phyloP scores from a whole-genome alignment of 2,888 invertebrate genomes.

The Erebia aethiops region DNA sequence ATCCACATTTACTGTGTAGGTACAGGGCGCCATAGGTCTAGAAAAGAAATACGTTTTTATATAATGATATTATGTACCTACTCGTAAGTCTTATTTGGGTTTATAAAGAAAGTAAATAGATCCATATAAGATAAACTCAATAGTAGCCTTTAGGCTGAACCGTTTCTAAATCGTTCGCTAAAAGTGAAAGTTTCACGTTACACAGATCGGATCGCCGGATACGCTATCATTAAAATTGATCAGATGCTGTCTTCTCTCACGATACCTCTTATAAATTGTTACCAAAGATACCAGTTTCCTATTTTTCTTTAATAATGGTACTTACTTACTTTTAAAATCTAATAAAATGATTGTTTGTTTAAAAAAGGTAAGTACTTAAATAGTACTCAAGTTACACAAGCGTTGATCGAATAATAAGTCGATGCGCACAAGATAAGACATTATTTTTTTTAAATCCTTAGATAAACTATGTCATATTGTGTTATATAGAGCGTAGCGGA shows the following conservation, averaged over 20 bases:
- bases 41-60: neutral
- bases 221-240: constrained; percentile 29
- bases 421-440: neutral
- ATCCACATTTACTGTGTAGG: no score
- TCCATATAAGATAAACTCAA: constrained; percentile 8
- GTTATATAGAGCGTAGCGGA: constrained; percentile 10
- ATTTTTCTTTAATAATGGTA: neutral
- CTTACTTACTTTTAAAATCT: neutral
- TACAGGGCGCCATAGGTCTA: neutral
- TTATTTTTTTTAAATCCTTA: neutral
- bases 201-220: constrained; percentile 24
- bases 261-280: constrained; percentile 14
- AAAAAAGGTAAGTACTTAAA: no score
- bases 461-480: constrained; percentile 10
- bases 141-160: constrained; percentile 24
- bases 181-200: constrained; percentile 31
- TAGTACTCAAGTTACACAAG: no score
- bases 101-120: constrained; percentile 13
- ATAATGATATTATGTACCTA: neutral
- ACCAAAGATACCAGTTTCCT: constrained; percentile 13
- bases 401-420: no score
- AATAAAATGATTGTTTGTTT: no score
- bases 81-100: neutral
- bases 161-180: constrained; percentile 26
- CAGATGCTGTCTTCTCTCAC: constrained; percentile 21